phyloP scores from a whole-genome alignment of 2,888 invertebrate species.

The Synergus umbraculus region DNA sequence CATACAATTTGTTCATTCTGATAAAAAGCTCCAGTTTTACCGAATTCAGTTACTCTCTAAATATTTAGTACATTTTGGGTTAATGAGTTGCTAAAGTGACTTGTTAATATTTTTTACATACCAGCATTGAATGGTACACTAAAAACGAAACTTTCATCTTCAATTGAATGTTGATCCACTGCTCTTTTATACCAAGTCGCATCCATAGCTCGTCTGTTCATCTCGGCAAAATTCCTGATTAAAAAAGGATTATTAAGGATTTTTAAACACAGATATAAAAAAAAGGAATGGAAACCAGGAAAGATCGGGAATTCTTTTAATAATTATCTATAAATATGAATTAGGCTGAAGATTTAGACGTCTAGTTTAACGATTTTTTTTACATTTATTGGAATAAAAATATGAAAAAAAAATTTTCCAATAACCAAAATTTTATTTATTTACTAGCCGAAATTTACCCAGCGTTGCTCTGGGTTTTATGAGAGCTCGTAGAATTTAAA shows the following conservation, averaged over 20 bases:
- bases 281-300: conserved; percentile 4
- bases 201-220: conserved; percentile 89
- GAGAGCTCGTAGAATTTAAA: too few species aligned
- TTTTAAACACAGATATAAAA: conserved; percentile 33
- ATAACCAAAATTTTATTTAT: too few species aligned
- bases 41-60: neutral
- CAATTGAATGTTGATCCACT: conserved; percentile 91
- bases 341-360: too few species aligned
- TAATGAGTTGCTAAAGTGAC: neutral
- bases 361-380: too few species aligned
- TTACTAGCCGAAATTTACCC: too few species aligned
- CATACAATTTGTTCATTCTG: neutral
- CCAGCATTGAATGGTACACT: conserved; percentile 90
- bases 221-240: conserved; percentile 88
- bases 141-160: conserved; percentile 94
- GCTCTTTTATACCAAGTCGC: conserved; percentile 94
- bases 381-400: too few species aligned
- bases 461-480: too few species aligned
- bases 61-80: conserved; percentile 18
- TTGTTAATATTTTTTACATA: conserved; percentile 57
- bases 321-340: too few species aligned
- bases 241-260: conserved; percentile 16
- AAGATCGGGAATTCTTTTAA: too few species aligned
- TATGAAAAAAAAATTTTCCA: too few species aligned
- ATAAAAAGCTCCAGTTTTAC: neutral